A percentile compares a stretch with the other conserved stretches of the same genome.
phyloP scores from a whole-genome alignment of 2,888 invertebrate genomes.

The Nephrocerus scutellatus region DNA sequence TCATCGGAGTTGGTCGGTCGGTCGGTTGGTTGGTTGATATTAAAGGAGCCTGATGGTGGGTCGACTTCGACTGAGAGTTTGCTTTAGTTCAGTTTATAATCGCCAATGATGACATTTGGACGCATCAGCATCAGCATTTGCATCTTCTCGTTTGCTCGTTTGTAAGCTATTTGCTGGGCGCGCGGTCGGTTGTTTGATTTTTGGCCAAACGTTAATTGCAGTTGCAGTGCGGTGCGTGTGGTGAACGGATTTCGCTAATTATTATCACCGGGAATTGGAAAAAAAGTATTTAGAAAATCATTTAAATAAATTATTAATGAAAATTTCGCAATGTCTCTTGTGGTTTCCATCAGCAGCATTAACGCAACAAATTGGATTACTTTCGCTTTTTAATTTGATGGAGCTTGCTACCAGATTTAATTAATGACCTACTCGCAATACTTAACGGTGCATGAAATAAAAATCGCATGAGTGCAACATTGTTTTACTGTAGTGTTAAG shows the following conservation, averaged over 20 bases:
- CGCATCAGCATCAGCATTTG: conserved; percentile 24
- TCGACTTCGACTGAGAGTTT: conserved; percentile 11
- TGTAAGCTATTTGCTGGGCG: no score
- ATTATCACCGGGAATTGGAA: conserved; percentile 1
- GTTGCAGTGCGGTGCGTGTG: no score
- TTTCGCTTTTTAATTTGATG: no score
- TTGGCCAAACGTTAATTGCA: background rate
- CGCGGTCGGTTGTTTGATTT: background rate
- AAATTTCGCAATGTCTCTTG: no score
- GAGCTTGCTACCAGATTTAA: no score
- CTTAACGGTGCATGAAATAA: background rate
- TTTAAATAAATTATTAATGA: background rate
- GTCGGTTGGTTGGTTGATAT: no score
- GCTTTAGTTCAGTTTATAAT: conserved; percentile 34
- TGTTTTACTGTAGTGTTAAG: background rate
- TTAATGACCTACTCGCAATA: no score
- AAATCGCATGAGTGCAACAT: background rate
- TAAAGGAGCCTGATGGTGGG: conserved; percentile 20
- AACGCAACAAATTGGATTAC: no score
- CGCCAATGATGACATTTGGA: conserved; percentile 36
- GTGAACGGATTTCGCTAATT: no score
- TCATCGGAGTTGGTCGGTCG: conserved; percentile 2
- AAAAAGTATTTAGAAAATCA: background rate
- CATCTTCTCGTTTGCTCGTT: no score
- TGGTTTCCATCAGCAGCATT: no score